phyloP scores from a whole-genome alignment of 2,888 invertebrate genomes.

The Xanthia icteritia region DNA sequence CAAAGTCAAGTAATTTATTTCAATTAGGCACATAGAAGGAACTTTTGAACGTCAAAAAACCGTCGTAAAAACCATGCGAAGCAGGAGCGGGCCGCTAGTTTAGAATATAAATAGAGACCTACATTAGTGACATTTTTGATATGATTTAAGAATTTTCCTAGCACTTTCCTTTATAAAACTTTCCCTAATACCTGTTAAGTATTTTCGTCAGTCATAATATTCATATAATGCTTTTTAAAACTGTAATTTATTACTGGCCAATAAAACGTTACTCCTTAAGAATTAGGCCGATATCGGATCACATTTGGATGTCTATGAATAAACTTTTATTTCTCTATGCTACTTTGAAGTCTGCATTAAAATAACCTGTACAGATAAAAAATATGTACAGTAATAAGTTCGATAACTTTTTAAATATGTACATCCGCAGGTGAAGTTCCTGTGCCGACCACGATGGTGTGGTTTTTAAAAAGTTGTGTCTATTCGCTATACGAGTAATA shows the following conservation, averaged over 20 bases:
- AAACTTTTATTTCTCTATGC: conserved; percentile 39
- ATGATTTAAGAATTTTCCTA: background rate
- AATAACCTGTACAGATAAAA: conserved; percentile 42
- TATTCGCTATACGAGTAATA: background rate
- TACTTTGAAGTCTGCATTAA: conserved; percentile 58
- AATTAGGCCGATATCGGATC: conserved; percentile 51
- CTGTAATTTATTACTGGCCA: conserved; percentile 30
- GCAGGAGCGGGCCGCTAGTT: too few species aligned
- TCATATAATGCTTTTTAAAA: background rate
- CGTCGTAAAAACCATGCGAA: too few species aligned
- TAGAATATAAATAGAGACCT: background rate
- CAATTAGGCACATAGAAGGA: too few species aligned
- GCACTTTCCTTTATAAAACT: background rate
- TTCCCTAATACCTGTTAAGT: background rate
- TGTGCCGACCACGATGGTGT: background rate
- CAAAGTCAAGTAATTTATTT: too few species aligned
- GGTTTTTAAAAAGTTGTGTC: background rate
- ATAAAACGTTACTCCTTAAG: conserved; percentile 34
- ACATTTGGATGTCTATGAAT: conserved; percentile 60
- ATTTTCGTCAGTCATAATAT: background rate
- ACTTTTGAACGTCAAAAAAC: too few species aligned
- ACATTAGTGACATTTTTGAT: background rate
- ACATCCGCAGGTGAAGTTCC: conserved; percentile 18
- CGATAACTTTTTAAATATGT: conserved; percentile 43
- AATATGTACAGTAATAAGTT: conserved; percentile 39